phyloP scores from a whole-genome alignment of 2,113 vertebrate genomes.

The Neogobius melanostomus region DNA sequence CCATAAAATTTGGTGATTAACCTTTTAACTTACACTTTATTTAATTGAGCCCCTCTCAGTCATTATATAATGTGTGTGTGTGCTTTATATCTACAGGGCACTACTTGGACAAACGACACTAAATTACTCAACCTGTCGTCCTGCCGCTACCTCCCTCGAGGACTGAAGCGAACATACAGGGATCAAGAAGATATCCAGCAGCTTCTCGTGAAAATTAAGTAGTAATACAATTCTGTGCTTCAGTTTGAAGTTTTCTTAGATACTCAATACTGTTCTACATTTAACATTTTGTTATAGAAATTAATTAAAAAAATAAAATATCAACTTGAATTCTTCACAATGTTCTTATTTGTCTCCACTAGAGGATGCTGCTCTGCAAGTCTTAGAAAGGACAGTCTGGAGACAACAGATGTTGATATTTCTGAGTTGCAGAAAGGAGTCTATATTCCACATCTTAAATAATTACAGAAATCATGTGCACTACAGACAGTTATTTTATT shows the following conservation, averaged over 20 bases:
- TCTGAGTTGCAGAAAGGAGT: neutral
- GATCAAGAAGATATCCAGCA: conserved; percentile 77
- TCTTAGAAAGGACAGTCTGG: neutral
- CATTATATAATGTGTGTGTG: neutral
- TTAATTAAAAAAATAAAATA: conserved; percentile 15
- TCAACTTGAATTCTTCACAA: neutral
- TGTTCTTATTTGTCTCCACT: conserved; percentile 17
- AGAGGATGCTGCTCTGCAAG: conserved; percentile 16
- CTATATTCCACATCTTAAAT: neutral
- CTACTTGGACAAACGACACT: conserved; percentile 76
- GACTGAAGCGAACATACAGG: conserved; percentile 80
- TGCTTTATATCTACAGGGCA: conserved; percentile 51
- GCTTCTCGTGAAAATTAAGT: conserved; percentile 80
- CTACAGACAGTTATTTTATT: neutral
- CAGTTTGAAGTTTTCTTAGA: neutral
- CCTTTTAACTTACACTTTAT: neutral
- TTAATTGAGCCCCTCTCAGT: neutral
- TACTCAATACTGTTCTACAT: neutral
- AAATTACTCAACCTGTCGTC: conserved; percentile 85
- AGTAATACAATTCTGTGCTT: conserved; percentile 3
- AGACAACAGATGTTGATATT: neutral
- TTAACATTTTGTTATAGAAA: neutral
- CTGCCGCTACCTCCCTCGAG: conserved; percentile 86
- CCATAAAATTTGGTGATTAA: too few species aligned
- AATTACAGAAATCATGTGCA: neutral